Conservation (phyloP, 2,113 vertebrate genomes). For the Patagioenas fasciata region DNA sequence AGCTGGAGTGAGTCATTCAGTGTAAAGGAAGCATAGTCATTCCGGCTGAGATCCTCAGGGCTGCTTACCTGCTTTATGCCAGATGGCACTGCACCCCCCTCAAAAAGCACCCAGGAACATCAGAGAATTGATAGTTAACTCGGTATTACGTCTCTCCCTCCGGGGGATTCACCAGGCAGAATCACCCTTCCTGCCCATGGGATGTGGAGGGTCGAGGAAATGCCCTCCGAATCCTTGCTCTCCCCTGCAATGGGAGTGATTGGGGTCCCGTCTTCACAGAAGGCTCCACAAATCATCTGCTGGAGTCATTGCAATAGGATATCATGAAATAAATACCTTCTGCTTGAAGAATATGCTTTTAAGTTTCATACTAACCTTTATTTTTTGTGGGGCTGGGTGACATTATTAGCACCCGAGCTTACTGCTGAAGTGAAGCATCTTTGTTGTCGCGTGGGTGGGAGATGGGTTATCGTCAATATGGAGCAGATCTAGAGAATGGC, state of each 20-base stretch:
- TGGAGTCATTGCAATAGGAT: background rate
- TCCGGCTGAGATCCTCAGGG: background rate
- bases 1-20: background rate
- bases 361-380: constrained; percentile 7
- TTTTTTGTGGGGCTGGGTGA: constrained; percentile 25
- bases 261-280: background rate
- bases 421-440: constrained; percentile 50
- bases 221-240: fast-evolving
- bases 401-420: constrained; percentile 31
- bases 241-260: fast-evolving
- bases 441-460: constrained; percentile 34
- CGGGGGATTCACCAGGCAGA: background rate
- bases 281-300: background rate
- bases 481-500: constrained; percentile 32
- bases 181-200: background rate
- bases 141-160: background rate
- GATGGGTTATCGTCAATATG: constrained; percentile 35
- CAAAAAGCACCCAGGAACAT: background rate
- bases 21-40: constrained; percentile 19
- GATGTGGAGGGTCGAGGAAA: background rate
- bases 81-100: background rate
- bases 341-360: constrained; percentile 47
- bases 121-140: background rate
- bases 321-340: constrained; percentile 4
- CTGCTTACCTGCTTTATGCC: background rate